Percentiles rank a stretch among this genome's conserved stretches.
Evolutionary conservation across 2,113 vertebrate species (phyloP).

Genomic region (Malurus cyaneus): DNA sequence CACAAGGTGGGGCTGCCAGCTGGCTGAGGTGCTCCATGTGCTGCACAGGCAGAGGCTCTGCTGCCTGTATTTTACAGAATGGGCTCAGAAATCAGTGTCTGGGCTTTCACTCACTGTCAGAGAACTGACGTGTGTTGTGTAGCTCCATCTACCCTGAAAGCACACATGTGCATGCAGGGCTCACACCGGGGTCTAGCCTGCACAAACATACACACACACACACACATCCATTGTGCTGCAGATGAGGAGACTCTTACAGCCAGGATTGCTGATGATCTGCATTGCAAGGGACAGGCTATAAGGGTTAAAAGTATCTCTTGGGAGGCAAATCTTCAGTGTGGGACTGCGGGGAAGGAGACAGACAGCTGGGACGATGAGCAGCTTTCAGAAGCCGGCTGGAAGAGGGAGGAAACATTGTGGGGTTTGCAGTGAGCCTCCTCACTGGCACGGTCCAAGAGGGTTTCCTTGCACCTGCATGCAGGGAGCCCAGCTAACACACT

Average conservation of each 20-base stretch:
- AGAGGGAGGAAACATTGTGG: not conserved
- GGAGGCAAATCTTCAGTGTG: not conserved
- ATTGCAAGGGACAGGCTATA: not conserved
- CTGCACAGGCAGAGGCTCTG: not conserved
- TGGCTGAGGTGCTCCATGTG: not conserved
- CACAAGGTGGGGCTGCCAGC: conserved; percentile 40
- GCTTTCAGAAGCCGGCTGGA: not conserved
- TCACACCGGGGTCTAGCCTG: not conserved
- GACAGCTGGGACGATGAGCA: not conserved
- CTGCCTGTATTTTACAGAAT: not conserved
- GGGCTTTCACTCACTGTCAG: not conserved
- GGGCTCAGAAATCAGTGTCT: not conserved
- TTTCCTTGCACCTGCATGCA: not conserved
- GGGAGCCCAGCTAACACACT: not conserved
- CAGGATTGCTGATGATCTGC: not conserved
- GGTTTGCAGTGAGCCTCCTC: not conserved
- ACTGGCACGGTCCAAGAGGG: accelerated
- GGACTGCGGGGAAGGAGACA: not conserved
- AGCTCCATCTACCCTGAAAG: not conserved
- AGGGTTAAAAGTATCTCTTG: not conserved
- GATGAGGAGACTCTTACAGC: not conserved
- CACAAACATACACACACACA: too few relatives aligned
- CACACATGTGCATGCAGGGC: not conserved
- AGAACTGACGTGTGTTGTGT: not conserved
- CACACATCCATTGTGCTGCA: not conserved